phyloP scores from a whole-genome alignment of 2,888 invertebrate genomes.

The Eupelmus urozonus region DNA sequence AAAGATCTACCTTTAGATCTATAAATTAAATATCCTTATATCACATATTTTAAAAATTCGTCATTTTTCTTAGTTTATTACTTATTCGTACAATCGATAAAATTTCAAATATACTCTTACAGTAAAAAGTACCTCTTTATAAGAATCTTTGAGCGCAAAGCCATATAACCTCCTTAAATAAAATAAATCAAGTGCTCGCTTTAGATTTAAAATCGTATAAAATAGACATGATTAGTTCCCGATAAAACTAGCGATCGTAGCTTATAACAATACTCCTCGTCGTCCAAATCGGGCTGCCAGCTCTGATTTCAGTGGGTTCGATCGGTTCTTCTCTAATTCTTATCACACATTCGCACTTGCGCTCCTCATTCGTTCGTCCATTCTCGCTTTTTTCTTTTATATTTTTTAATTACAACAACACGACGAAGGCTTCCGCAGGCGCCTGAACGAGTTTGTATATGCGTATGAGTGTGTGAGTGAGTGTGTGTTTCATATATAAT shows the following conservation, averaged over 20 bases:
- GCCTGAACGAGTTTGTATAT: constrained; percentile 31
- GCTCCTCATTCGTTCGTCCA: background rate
- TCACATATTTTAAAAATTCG: background rate
- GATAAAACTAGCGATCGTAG: too few species aligned
- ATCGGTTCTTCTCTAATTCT: background rate
- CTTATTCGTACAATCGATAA: background rate
- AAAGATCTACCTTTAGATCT: background rate
- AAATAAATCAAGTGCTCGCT: background rate
- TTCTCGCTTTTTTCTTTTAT: constrained; percentile 10
- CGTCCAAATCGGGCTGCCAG: constrained; percentile 30
- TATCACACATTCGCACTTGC: background rate
- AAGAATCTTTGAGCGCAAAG: background rate
- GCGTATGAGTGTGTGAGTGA: background rate
- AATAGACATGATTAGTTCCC: constrained; percentile 22
- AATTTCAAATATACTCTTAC: background rate
- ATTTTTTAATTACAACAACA: constrained; percentile 44
- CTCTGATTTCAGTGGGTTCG: constrained; percentile 40
- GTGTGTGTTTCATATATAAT: constrained; percentile 41
- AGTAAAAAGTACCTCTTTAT: background rate
- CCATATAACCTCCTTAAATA: background rate
- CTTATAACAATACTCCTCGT: constrained; percentile 8
- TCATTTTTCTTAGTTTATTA: background rate
- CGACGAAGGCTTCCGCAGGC: constrained; percentile 45
- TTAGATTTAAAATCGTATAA: constrained; percentile 13
- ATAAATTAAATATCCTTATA: background rate